phyloP scores from a whole-genome alignment of 2,797 vertebrate genomes.

The Dermochelys coriacea region DNA sequence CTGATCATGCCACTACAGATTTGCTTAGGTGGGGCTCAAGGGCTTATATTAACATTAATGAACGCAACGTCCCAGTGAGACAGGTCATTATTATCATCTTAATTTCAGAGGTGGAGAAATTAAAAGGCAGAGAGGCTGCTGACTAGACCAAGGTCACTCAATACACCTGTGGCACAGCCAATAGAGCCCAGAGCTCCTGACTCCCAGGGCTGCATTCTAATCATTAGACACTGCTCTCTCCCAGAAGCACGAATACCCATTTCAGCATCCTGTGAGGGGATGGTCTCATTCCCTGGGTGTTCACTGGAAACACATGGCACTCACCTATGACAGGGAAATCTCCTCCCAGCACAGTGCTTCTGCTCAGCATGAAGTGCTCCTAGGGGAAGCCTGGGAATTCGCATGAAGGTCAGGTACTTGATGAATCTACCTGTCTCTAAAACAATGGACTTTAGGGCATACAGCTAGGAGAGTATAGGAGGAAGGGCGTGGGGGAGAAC shows the following conservation, averaged over 20 bases:
- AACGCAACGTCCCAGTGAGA: not conserved
- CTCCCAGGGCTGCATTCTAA: not conserved
- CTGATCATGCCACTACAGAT: not conserved
- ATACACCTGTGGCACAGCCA: not conserved
- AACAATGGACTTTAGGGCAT: not conserved
- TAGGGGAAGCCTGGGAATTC: not conserved
- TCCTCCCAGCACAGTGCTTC: not conserved
- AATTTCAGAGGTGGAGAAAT: not conserved
- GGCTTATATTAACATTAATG: not conserved
- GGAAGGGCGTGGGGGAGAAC: not conserved
- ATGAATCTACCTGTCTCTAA: not conserved
- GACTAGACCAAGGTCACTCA: not conserved
- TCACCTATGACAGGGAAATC: not conserved
- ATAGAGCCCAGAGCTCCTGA: not conserved
- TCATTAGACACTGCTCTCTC: accelerated
- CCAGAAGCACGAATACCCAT: not conserved
- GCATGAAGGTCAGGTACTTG: not conserved
- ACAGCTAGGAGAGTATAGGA: not conserved
- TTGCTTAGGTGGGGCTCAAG: not conserved
- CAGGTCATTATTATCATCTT: not conserved
- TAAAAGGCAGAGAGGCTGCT: not conserved
- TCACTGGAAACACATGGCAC: not conserved
- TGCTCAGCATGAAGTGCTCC: not conserved
- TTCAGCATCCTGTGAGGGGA: not conserved
- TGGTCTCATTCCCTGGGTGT: not conserved